Evolutionary conservation across 2,888 invertebrate genomes (phyloP).

Genomic region (Chelonus formosanus): DNA sequence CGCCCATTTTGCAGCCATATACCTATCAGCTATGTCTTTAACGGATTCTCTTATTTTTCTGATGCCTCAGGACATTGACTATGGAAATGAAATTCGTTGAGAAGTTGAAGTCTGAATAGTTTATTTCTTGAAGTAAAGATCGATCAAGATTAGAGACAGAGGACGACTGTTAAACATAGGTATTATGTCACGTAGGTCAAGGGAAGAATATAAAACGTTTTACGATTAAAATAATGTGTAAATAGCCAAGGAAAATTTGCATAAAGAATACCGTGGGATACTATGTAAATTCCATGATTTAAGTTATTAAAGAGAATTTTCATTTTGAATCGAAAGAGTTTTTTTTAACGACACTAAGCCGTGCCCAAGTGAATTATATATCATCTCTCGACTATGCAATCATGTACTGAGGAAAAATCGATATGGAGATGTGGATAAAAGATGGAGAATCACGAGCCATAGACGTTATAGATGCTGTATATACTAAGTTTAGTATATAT

Average conservation of each 20-base stretch:
- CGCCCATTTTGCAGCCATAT: constrained; percentile 21
- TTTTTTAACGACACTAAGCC: constrained; percentile 6
- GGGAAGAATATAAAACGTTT: too few relatives aligned
- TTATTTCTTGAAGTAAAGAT: too few relatives aligned
- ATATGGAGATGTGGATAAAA: constrained; percentile 2
- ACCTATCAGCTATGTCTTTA: constrained; percentile 6
- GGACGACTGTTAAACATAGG: too few relatives aligned
- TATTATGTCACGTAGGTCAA: too few relatives aligned
- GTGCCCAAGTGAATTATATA: constrained; percentile 16
- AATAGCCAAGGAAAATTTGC: too few relatives aligned
- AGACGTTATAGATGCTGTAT: not conserved
- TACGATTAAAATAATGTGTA: too few relatives aligned
- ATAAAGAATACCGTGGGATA: not conserved
- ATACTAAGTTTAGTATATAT: not conserved
- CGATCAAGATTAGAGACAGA: too few relatives aligned
- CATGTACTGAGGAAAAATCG: not conserved
- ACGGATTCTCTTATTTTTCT: too few relatives aligned
- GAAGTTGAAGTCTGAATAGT: too few relatives aligned
- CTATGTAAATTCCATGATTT: not conserved
- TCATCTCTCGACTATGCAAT: constrained; percentile 13
- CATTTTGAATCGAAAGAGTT: not conserved
- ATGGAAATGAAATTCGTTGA: too few relatives aligned
- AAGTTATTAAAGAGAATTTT: not conserved
- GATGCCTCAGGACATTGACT: too few relatives aligned
- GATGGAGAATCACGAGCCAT: not conserved